Evolutionary conservation across 1,140 invertebrate species (phyloP).

Genomic region (Conus ventricosus): DNA sequence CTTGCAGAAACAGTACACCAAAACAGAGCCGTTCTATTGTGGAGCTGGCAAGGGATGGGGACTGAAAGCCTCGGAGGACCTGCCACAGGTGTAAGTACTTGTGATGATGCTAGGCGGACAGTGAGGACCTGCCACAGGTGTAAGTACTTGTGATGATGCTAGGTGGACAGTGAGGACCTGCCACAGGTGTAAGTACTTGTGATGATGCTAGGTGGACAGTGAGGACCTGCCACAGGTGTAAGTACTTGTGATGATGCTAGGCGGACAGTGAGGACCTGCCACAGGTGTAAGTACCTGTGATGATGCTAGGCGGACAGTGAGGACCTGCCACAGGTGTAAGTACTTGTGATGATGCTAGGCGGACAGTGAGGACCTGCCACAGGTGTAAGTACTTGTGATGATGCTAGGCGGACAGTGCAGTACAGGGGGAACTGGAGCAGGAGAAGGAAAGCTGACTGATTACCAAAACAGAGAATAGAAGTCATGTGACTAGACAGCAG

Average conservation of each 20-base stretch:
- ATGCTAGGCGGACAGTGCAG: no score
- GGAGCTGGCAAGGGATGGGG: conserved; percentile 93
- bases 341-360: conserved; percentile 46
- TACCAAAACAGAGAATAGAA: no score
- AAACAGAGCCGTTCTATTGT: conserved; percentile 91
- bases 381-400: conserved; percentile 79
- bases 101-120: no score
- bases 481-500: no score
- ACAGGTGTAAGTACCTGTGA: conserved; percentile 79
- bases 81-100: conserved; percentile 82
- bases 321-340: conserved; percentile 86
- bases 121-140: conserved; percentile 80
- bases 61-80: conserved; percentile 85
- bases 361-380: conserved; percentile 79
- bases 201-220: no score
- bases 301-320: no score
- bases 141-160: conserved; percentile 76
- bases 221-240: conserved; percentile 84
- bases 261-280: conserved; percentile 74
- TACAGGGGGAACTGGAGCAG: no score
- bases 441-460: no score
- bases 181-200: conserved; percentile 81
- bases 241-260: conserved; percentile 67
- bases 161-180: no score
- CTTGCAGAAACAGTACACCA: conserved; percentile 83